Conservation (phyloP, 2,888 invertebrate species). For the Drosophila austrosaltans region DNA sequence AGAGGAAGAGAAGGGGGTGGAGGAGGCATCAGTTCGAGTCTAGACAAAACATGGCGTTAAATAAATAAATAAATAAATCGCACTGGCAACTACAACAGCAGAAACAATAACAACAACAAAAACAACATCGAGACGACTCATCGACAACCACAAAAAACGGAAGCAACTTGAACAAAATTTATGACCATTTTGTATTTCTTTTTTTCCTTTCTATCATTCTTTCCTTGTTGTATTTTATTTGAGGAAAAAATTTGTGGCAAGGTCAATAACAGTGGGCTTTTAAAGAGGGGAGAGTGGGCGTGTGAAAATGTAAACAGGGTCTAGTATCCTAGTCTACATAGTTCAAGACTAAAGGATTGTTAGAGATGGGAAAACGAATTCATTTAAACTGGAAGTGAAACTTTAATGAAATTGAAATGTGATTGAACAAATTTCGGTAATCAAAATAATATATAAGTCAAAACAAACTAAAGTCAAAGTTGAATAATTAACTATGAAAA, state of each 20-base stretch:
- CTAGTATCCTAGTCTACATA: slow-evolving; percentile 39
- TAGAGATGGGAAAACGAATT: slow-evolving; percentile 1
- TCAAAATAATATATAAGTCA: no score
- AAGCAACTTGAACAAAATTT: slow-evolving; percentile 60
- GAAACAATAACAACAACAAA: slow-evolving; percentile 16
- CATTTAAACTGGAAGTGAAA: background rate
- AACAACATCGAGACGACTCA: slow-evolving; percentile 41
- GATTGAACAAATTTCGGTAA: background rate
- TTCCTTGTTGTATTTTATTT: slow-evolving; percentile 45
- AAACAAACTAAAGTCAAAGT: no score
- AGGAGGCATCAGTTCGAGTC: slow-evolving; percentile 48
- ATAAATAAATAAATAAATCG: slow-evolving; percentile 77
- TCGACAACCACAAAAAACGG: slow-evolving; percentile 64
- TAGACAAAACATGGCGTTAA: slow-evolving; percentile 77
- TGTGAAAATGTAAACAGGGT: slow-evolving; percentile 63
- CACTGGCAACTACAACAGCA: slow-evolving; percentile 28
- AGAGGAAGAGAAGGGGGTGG: slow-evolving; percentile 6
- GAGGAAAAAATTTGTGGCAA: slow-evolving; percentile 57
- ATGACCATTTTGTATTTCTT: slow-evolving; percentile 49
- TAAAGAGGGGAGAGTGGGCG: slow-evolving; percentile 25
- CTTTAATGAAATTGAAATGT: background rate
- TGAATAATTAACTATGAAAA: no score
- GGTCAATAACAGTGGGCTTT: slow-evolving; percentile 62
- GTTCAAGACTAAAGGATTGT: slow-evolving; percentile 10
- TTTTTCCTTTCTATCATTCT: slow-evolving; percentile 17